These are phyloP conservation scores for Falco rusticolus DNA, from an alignment of 2,797 vertebrate species.

Conservation along the genomic window DNA sequence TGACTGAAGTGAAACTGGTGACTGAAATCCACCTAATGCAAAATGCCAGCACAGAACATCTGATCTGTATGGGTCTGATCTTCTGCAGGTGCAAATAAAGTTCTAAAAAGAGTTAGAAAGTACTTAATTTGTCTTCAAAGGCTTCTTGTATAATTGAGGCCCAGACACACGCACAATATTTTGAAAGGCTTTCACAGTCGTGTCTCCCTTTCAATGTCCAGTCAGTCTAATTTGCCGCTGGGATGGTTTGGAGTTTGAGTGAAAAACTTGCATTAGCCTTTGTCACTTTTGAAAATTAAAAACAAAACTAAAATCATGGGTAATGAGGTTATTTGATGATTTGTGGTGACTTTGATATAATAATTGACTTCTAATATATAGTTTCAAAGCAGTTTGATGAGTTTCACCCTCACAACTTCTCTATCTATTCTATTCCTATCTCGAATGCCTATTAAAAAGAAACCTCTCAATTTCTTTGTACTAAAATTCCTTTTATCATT, in stretches of 20 bases:
- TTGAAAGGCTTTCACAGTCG: background rate
- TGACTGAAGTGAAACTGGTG: background rate
- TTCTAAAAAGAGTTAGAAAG: background rate
- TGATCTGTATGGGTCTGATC: fast-evolving
- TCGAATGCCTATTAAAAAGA: background rate
- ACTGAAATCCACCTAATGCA: background rate
- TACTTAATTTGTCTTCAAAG: background rate
- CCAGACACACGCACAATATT: background rate
- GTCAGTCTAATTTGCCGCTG: background rate
- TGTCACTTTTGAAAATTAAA: slow-evolving; percentile 7
- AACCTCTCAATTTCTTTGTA: slow-evolving; percentile 31
- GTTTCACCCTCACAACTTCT: background rate
- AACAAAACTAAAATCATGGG: background rate
- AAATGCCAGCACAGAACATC: background rate
- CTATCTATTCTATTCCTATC: background rate
- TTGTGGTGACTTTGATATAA: slow-evolving; percentile 39
- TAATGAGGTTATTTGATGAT: slow-evolving; percentile 26
- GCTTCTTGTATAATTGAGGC: background rate
- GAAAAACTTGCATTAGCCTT: background rate
- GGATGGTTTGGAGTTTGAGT: background rate
- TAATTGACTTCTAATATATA: background rate
- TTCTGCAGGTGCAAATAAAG: background rate
- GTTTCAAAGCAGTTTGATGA: slow-evolving; percentile 12
- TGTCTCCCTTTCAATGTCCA: background rate
- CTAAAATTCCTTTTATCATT: slow-evolving; percentile 58